Conservation (phyloP, 2,797 vertebrate species). For the Pteropus rufus region DNA sequence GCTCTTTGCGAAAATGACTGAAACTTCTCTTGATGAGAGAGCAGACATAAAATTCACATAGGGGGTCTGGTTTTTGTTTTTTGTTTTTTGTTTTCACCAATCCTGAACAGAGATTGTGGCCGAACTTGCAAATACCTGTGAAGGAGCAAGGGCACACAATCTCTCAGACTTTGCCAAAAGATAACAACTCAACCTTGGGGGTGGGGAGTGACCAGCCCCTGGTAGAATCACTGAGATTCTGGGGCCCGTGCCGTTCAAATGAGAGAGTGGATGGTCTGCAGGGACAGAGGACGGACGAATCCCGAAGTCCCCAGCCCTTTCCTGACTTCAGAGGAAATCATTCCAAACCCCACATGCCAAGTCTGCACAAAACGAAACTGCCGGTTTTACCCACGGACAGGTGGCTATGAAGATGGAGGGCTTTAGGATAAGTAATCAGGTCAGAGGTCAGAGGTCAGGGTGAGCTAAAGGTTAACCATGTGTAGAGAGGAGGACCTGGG, state of each 20-base stretch:
- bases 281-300: too few relatives aligned
- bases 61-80: not conserved
- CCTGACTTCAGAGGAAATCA: not conserved
- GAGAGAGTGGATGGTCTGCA: not conserved
- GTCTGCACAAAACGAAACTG: not conserved
- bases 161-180: not conserved
- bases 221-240: too few relatives aligned
- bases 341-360: not conserved
- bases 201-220: not conserved
- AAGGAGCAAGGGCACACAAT: not conserved
- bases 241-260: too few relatives aligned
- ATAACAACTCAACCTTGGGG: fast-evolving
- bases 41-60: not conserved
- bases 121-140: not conserved
- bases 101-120: not conserved
- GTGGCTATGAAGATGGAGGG: not conserved
- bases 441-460: not conserved
- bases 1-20: not conserved
- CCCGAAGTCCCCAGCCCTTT: not conserved
- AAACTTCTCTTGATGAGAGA: not conserved
- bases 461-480: not conserved
- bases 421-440: not conserved
- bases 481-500: not conserved
- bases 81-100: not conserved
- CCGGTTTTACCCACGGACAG: fast-evolving